These are phyloP conservation scores for Drosophila parvula DNA, from an alignment of 1,140 invertebrate genomes.

Conservation along the genomic window DNA sequence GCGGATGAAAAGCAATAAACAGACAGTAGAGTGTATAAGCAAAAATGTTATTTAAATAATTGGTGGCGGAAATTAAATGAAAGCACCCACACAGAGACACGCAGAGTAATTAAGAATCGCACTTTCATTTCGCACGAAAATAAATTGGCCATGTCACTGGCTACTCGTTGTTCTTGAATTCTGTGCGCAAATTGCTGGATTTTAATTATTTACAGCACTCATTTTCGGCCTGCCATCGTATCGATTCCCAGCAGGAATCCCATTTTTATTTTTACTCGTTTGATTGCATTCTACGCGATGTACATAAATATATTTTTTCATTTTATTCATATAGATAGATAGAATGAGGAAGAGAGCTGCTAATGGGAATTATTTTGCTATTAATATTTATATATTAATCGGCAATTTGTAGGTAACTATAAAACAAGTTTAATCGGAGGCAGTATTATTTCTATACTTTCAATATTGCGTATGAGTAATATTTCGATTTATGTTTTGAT, in stretches of 20 bases:
- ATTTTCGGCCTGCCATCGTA: slow-evolving; percentile 11
- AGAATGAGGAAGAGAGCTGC: background rate
- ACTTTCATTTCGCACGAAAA: slow-evolving; percentile 17
- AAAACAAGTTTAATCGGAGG: background rate
- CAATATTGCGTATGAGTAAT: background rate
- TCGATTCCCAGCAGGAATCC: background rate
- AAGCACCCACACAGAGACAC: slow-evolving; percentile 13
- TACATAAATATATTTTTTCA: slow-evolving; percentile 13
- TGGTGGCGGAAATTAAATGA: slow-evolving; percentile 39
- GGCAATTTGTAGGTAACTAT: background rate
- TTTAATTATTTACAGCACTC: slow-evolving; percentile 40
- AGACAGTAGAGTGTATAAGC: background rate
- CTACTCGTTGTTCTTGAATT: slow-evolving; percentile 27
- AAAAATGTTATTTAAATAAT: slow-evolving; percentile 38
- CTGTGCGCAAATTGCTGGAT: slow-evolving; percentile 11
- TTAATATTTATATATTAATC: background rate
- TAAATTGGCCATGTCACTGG: slow-evolving; percentile 35
- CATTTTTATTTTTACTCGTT: slow-evolving; percentile 23
- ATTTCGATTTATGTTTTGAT: background rate
- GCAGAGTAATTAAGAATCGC: slow-evolving; percentile 34
- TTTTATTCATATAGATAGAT: background rate
- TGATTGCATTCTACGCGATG: slow-evolving; percentile 2
- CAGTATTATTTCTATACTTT: background rate
- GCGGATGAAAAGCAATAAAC: slow-evolving; percentile 8
- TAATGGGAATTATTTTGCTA: background rate